Conservation (phyloP, 1,140 invertebrate species). For the Formica exsecta region DNA sequence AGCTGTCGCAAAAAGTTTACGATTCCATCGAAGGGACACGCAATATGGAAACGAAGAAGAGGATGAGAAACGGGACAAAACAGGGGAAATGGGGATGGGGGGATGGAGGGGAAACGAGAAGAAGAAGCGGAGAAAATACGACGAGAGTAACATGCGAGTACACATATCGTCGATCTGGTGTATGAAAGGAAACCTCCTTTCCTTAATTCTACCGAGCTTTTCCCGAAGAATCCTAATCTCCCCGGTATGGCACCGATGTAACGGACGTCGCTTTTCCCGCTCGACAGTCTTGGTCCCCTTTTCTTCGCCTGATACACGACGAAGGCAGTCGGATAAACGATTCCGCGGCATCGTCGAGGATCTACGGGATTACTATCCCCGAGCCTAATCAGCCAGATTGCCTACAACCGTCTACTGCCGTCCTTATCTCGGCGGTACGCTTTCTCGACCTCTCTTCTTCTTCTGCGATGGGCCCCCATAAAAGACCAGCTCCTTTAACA, state of each 20-base stretch:
- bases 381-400: conserved; percentile 84
- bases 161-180: conserved; percentile 64
- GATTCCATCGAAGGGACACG: background rate
- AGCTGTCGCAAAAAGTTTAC: conserved; percentile 22
- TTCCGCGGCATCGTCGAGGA: conserved; percentile 58
- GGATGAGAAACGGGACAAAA: conserved; percentile 15
- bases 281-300: conserved; percentile 53
- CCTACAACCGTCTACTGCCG: conserved; percentile 79
- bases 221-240: conserved; percentile 71
- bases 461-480: conserved; percentile 19
- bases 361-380: conserved; percentile 80
- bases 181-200: conserved; percentile 60
- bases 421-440: conserved; percentile 75
- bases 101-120: conserved; percentile 19
- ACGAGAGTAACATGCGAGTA: conserved; percentile 25
- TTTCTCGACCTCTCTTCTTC: background rate
- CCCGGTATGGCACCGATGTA: conserved; percentile 59
- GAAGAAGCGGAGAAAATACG: background rate
- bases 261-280: conserved; percentile 34
- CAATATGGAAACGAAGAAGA: conserved; percentile 19
- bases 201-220: conserved; percentile 47
- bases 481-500: conserved; percentile 30
- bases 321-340: conserved; percentile 52
- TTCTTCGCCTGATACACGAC: conserved; percentile 72
- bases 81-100: conserved; percentile 5